Conservation (phyloP, 2,888 invertebrate genomes). For the Agrilus mali region DNA sequence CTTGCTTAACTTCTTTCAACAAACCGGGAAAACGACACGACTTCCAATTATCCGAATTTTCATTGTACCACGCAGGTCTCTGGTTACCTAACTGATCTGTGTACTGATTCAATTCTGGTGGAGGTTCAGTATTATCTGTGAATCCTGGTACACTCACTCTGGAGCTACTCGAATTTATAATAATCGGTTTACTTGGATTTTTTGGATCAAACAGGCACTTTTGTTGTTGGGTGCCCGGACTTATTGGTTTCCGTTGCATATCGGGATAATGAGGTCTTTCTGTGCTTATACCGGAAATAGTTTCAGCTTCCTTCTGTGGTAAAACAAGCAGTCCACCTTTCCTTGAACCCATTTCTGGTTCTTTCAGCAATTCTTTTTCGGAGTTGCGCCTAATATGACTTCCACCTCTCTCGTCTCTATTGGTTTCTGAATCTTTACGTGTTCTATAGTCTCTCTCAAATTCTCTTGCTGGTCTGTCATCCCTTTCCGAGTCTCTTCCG, state of each 20-base stretch:
- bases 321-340: slow-evolving; percentile 29
- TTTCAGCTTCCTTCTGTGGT: slow-evolving; percentile 19
- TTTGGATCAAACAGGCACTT: slow-evolving; percentile 49
- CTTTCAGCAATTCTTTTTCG: slow-evolving; percentile 14
- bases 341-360: slow-evolving; percentile 12
- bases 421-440: background rate
- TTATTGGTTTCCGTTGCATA: slow-evolving; percentile 11
- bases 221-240: slow-evolving; percentile 29
- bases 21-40: slow-evolving; percentile 46
- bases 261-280: slow-evolving; percentile 16
- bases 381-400: slow-evolving; percentile 14
- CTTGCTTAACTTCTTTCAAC: slow-evolving; percentile 52
- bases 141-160: slow-evolving; percentile 24
- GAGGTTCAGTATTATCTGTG: slow-evolving; percentile 22
- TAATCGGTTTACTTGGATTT: slow-evolving; percentile 59
- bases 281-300: slow-evolving; percentile 10
- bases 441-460: background rate
- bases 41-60: slow-evolving; percentile 45
- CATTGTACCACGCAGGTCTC: slow-evolving; percentile 45
- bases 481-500: background rate
- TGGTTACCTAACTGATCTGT: slow-evolving; percentile 39
- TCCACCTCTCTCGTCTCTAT: slow-evolving; percentile 5
- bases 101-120: slow-evolving; percentile 22
- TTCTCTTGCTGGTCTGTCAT: background rate
- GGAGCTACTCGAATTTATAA: slow-evolving; percentile 43